Conservation (phyloP, 2,113 vertebrate genomes). For the Cacatua alba region DNA sequence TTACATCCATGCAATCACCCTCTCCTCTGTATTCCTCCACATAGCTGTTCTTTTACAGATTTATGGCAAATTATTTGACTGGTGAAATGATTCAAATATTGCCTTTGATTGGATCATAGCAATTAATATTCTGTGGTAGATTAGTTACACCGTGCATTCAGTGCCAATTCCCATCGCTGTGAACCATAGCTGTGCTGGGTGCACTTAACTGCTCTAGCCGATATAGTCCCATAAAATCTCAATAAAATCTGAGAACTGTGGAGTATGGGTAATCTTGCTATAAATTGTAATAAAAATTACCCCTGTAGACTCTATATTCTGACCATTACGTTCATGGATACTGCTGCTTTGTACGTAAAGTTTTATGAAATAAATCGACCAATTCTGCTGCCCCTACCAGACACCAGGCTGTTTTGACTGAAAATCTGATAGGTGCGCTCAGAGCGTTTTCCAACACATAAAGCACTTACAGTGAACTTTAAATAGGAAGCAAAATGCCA, state of each 20-base stretch:
- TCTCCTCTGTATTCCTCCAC: background rate
- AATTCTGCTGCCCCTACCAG: conserved; percentile 54
- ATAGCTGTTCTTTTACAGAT: background rate
- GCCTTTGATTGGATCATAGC: conserved; percentile 56
- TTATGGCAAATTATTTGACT: conserved; percentile 56
- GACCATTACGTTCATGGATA: conserved; percentile 77
- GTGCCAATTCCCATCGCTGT: conserved; percentile 30
- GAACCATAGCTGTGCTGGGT: conserved; percentile 30
- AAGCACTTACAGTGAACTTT: conserved; percentile 63
- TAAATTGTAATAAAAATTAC: conserved; percentile 82
- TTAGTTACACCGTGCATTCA: conserved; percentile 37
- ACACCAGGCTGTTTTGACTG: conserved; percentile 71
- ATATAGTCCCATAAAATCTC: conserved; percentile 72
- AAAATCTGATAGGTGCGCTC: conserved; percentile 64
- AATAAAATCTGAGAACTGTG: conserved; percentile 76
- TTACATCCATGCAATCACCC: background rate
- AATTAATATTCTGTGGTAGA: conserved; percentile 70
- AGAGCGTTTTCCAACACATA: conserved; percentile 34
- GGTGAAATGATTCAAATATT: conserved; percentile 56
- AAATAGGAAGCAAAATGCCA: conserved; percentile 29
- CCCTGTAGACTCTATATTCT: conserved; percentile 76
- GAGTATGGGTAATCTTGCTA: conserved; percentile 74
- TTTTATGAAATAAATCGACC: conserved; percentile 83
- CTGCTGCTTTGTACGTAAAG: conserved; percentile 81
- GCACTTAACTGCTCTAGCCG: conserved; percentile 56